A percentile compares a stretch with the other conserved stretches of the same genome.
Conservation (phyloP, 2,113 vertebrate species). For the Isurus oxyrinchus region DNA sequence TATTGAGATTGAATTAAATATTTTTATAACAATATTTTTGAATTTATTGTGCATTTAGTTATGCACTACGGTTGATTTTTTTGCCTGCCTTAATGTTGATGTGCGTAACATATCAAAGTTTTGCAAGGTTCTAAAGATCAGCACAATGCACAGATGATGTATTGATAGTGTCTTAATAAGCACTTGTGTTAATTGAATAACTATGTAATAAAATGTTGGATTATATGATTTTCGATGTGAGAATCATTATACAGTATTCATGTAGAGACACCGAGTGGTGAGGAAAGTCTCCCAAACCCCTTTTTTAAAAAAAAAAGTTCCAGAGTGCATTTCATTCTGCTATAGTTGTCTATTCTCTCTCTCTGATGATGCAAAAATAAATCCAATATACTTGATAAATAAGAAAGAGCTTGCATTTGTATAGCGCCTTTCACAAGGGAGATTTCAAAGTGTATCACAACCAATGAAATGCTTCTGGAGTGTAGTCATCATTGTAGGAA, state of each 20-base stretch:
- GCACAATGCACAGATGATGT: neutral
- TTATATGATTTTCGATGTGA: conserved; percentile 15
- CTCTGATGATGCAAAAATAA: neutral
- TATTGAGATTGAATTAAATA: conserved; percentile 35
- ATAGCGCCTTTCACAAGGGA: neutral
- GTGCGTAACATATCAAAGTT: conserved; percentile 1
- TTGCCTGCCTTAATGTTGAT: conserved; percentile 33
- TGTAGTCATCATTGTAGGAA: too few relatives aligned
- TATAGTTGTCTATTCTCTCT: neutral
- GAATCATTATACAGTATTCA: neutral
- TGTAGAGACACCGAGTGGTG: neutral
- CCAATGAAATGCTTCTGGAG: too few relatives aligned
- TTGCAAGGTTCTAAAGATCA: conserved; percentile 29
- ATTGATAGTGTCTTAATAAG: conserved; percentile 22
- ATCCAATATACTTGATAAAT: neutral
- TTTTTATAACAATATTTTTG: conserved; percentile 34
- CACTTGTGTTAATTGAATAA: neutral
- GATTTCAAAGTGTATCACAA: too few relatives aligned
- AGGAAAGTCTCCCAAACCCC: neutral
- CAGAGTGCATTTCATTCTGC: neutral
- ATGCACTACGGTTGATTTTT: neutral
- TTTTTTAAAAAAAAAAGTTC: neutral
- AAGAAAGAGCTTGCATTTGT: neutral
- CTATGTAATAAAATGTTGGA: conserved; percentile 17
- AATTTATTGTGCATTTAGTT: conserved; percentile 25